Percentiles rank a stretch among this genome's conserved stretches.
These are phyloP conservation scores for Dastarcus helophoroides DNA, from an alignment of 2,888 invertebrate genomes.

Conservation along the genomic window DNA sequence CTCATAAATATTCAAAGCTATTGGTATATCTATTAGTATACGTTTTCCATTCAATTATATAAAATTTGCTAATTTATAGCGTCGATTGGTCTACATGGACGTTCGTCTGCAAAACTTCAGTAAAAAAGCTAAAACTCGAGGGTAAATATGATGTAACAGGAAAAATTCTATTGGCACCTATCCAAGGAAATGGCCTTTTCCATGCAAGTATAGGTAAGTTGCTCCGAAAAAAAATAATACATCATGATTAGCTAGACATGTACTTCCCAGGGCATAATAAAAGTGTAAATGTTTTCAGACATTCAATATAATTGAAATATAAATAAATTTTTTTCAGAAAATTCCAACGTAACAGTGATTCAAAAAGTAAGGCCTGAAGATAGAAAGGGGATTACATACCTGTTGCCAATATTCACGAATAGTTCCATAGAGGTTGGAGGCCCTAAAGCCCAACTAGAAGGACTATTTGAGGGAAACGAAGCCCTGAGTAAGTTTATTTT, in stretches of 20 bases:
- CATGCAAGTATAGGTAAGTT: constrained; percentile 21
- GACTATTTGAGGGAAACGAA: constrained; percentile 23
- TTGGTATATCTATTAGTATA: no score
- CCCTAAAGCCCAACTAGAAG: constrained; percentile 21
- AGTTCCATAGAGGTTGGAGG: constrained; percentile 19
- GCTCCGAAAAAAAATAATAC: no score
- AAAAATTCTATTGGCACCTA: constrained; percentile 26
- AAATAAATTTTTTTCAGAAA: constrained; percentile 13
- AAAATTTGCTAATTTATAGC: no score
- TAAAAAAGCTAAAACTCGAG: constrained; percentile 17
- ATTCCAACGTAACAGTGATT: constrained; percentile 17
- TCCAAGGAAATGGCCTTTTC: constrained; percentile 23
- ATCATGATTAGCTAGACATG: no score
- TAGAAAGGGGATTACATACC: constrained; percentile 18
- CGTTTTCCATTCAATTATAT: no score
- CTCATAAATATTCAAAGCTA: no score
- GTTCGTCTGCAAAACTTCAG: constrained; percentile 19
- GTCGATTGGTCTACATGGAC: no score
- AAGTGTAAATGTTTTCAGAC: no score
- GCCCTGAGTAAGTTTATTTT: constrained; percentile 24
- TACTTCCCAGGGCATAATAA: no score
- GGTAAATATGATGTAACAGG: constrained; percentile 27
- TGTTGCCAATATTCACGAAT: constrained; percentile 19
- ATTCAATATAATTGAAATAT: not conserved
- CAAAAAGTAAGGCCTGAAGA: constrained; percentile 19